These are phyloP conservation scores for Parnassius apollo DNA, from an alignment of 2,888 invertebrate species.

Conservation along the genomic window DNA sequence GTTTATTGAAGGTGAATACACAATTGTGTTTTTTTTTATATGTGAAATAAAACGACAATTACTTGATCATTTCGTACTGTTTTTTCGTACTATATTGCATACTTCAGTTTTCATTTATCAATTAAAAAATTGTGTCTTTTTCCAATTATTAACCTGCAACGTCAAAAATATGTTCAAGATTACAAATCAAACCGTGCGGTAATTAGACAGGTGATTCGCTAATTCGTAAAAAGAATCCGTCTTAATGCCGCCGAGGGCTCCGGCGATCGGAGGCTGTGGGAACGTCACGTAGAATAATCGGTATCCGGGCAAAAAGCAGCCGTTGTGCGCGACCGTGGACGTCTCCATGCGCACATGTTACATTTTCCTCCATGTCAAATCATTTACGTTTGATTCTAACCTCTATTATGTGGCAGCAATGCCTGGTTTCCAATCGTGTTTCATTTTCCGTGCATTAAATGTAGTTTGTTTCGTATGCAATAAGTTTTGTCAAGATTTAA, in stretches of 20 bases:
- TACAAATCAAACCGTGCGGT: constrained; percentile 49
- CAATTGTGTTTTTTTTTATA: constrained; percentile 1
- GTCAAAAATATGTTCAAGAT: constrained; percentile 10
- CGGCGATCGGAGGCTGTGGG: constrained; percentile 64
- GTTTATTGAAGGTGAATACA: constrained; percentile 2
- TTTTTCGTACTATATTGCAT: neutral
- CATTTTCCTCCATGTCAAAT: constrained; percentile 22
- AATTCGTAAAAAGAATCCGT: constrained; percentile 74
- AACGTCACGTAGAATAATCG: constrained; percentile 76
- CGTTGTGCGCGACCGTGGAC: constrained; percentile 36
- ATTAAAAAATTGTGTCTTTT: too few relatives aligned
- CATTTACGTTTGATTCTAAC: constrained; percentile 8
- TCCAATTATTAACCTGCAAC: neutral
- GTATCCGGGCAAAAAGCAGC: constrained; percentile 70
- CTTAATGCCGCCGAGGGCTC: constrained; percentile 55
- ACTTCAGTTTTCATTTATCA: too few relatives aligned
- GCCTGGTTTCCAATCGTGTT: neutral
- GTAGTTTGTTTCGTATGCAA: constrained; percentile 10
- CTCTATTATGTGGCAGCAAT: constrained; percentile 6
- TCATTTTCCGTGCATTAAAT: neutral
- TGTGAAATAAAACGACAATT: neutral
- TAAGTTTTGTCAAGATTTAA: constrained; percentile 27
- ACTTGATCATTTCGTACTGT: neutral
- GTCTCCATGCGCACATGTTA: constrained; percentile 12
- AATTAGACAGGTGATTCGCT: constrained; percentile 80